These are phyloP conservation scores for Bombyx mori DNA, from an alignment of 1,140 invertebrate species.

Conservation along the genomic window DNA sequence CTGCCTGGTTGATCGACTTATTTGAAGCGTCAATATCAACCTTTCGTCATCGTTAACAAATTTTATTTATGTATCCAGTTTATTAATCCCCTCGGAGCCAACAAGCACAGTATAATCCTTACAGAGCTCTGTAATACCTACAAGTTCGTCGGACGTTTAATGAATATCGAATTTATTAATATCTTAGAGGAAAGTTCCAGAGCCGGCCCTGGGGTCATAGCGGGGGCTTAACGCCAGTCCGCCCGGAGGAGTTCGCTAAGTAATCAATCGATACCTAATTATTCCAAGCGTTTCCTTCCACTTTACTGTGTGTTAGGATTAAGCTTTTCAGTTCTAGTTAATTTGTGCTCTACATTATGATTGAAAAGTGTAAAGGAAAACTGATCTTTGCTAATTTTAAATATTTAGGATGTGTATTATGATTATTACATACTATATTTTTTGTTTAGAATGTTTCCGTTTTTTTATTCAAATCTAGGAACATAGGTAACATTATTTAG, in stretches of 20 bases:
- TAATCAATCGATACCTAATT: slow-evolving; percentile 42
- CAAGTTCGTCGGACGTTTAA: slow-evolving; percentile 34
- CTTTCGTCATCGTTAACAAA: too few species aligned
- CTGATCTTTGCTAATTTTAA: too few species aligned
- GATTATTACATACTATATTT: too few species aligned
- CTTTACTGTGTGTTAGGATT: slow-evolving; percentile 16
- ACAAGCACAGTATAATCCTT: slow-evolving; percentile 43
- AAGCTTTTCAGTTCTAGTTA: slow-evolving; percentile 13
- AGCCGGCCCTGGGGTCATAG: slow-evolving; percentile 32
- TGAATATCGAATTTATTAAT: slow-evolving; percentile 50
- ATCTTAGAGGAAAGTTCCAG: slow-evolving; percentile 28
- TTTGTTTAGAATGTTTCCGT: too few species aligned
- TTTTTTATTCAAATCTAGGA: too few species aligned
- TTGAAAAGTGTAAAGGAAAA: neutral
- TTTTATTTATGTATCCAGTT: slow-evolving; percentile 6
- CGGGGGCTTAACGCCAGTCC: slow-evolving; percentile 12
- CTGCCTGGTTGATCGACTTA: too few species aligned
- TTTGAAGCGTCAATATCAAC: too few species aligned
- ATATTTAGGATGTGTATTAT: too few species aligned
- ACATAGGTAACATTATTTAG: too few species aligned
- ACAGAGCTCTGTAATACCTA: slow-evolving; percentile 29
- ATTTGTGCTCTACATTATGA: neutral
- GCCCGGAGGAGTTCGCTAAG: slow-evolving; percentile 32
- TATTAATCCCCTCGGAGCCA: neutral
- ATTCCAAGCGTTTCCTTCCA: slow-evolving; percentile 20